A percentile compares a stretch with the other conserved stretches of the same genome.
phyloP scores from a whole-genome alignment of 64 coral and sea anemone genomes.

The Dendronephthya gigantea region DNA sequence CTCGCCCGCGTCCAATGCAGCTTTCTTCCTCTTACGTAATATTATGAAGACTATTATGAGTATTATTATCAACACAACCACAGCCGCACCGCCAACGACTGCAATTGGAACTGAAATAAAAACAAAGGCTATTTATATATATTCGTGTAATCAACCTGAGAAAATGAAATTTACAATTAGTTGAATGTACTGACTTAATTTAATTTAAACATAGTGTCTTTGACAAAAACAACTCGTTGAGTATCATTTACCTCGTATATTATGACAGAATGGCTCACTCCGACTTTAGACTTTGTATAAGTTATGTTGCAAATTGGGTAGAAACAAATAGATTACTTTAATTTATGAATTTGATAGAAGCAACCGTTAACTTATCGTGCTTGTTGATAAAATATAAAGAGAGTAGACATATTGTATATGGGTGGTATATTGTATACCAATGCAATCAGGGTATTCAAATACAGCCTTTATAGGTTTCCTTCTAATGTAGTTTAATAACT shows the following conservation, averaged over 20 bases:
- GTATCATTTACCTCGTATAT: too few species aligned
- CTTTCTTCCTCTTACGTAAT: neutral
- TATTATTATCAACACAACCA: neutral
- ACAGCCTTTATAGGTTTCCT: too few species aligned
- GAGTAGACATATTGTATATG: too few species aligned
- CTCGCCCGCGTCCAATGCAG: neutral
- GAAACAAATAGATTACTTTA: neutral
- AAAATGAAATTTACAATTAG: too few species aligned
- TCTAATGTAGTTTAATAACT: neutral
- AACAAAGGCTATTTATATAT: neutral
- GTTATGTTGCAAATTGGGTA: neutral
- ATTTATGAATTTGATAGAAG: neutral
- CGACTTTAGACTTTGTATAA: neutral
- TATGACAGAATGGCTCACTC: neutral
- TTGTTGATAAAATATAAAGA: too few species aligned
- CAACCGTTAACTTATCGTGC: too few species aligned
- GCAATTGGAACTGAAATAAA: constrained; percentile 6
- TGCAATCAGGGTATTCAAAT: too few species aligned
- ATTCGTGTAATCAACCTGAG: too few species aligned
- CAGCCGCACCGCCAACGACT: neutral
- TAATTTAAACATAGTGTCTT: too few species aligned
- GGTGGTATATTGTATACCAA: too few species aligned
- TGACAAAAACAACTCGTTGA: too few species aligned
- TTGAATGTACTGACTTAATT: too few species aligned
- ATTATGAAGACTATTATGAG: neutral